Base-by-base conservation (phyloP, 2,113 vertebrate species). In the Isurus oxyrinchus region DNA sequence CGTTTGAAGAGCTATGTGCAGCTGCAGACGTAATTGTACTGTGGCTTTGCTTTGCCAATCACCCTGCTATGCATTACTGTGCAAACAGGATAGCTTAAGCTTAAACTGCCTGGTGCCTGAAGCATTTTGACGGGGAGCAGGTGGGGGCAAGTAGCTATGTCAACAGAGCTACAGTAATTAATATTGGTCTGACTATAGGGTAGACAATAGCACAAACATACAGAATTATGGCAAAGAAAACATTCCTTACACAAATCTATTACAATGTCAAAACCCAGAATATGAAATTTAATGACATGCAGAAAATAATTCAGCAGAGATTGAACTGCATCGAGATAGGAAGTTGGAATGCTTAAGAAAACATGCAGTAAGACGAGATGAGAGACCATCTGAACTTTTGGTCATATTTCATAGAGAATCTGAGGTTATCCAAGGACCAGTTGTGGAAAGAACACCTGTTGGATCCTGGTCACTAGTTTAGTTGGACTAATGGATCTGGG, bases 51-150 rank as follows among this genome's bases (percentile, higher is more conserved):
- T 40, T 94, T 94, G 90, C 90, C 90, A 63, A 61, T 63, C 59
- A 66, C 19, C 90, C 90, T 61, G 90, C 35, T 94, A 59, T 94
- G 88, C 31, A 35, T 63, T 40, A 63, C 90, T 40, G 59, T 63
- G 59, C 35, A 94, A 66, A 66, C 90, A 40, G 90, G 35, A 94
- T 66, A n/a, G 59, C 90, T 94, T 94, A 40, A 66, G n/a, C 19
- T 94, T 94, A 94, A 94, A 44, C 90, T 94, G 59, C 59, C 19
- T 40, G 59, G 13, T 66, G 35, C 90, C 90, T 94, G 90, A 63
- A 91, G 57, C n/a, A 63, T 63, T 35, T 66, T 63, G 90, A 63
- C 16, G 35, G 19, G 90, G n/a, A 63, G 59, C 90, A 94, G 59
- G 66, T 49, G 90, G 90, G 61, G 57, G 59, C 59, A 63, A 44